A percentile compares a stretch with the other conserved stretches of the same genome.
phyloP scores from a whole-genome alignment of 1,140 invertebrate species.

The Nilaparvata lugens region DNA sequence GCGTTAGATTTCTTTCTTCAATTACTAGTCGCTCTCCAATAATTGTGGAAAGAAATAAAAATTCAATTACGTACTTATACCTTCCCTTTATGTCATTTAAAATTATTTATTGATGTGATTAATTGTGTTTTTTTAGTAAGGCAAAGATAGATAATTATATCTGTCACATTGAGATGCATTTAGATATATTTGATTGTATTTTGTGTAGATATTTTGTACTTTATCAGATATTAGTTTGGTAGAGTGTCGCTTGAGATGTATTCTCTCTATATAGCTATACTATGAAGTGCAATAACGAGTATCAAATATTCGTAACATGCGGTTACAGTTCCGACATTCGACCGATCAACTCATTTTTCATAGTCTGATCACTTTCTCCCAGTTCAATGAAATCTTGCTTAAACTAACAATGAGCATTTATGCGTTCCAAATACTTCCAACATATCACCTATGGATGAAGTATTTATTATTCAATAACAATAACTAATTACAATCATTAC shows the following conservation, averaged over 20 bases:
- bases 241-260: too few relatives aligned
- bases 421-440: background rate
- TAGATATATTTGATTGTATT: too few relatives aligned
- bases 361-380: background rate
- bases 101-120: too few relatives aligned
- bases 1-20: background rate
- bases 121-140: too few relatives aligned
- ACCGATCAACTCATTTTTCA: background rate
- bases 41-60: background rate
- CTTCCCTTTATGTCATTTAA: too few relatives aligned
- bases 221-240: too few relatives aligned
- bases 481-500: conserved; percentile 1
- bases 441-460: background rate
- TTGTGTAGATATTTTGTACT: too few relatives aligned
- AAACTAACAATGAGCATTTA: background rate
- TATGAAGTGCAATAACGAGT: too few relatives aligned
- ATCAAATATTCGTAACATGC: background rate
- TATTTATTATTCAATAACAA: background rate
- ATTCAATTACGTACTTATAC: background rate
- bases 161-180: too few relatives aligned
- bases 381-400: background rate
- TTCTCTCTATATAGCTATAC: too few relatives aligned
- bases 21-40: background rate
- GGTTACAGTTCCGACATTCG: background rate
- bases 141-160: too few relatives aligned